Conservation (phyloP, 1,140 invertebrate species). For the Drosophila sp. region DNA sequence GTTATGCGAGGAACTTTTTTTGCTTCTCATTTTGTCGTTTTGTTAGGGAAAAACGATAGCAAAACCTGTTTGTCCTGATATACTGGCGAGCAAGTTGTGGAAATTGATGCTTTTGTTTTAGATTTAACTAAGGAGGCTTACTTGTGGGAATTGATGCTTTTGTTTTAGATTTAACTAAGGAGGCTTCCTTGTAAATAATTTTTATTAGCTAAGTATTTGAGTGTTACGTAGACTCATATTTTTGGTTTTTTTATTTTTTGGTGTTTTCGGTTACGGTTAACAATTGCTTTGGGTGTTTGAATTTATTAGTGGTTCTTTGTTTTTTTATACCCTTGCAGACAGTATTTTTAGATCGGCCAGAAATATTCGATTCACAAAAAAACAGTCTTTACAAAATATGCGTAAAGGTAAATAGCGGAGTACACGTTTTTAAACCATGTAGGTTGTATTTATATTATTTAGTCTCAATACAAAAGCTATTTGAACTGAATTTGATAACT, state of each 20-base stretch:
- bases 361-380: no score
- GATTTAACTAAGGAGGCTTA: slow-evolving; percentile 14
- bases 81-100: slow-evolving; percentile 6
- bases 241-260: slow-evolving; percentile 29
- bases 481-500: no score
- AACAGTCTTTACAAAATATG: no score
- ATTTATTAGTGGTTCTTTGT: slow-evolving; percentile 17
- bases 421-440: no score
- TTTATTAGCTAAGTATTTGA: slow-evolving; percentile 25
- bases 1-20: slow-evolving; percentile 4
- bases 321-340: slow-evolving; percentile 9
- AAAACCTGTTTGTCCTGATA: background rate
- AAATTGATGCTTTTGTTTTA: background rate
- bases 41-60: background rate
- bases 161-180: slow-evolving; percentile 10
- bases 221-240: slow-evolving; percentile 14
- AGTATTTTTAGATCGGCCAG: background rate
- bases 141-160: background rate
- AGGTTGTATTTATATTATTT: no score
- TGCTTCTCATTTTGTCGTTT: background rate
- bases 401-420: no score
- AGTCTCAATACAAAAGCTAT: no score
- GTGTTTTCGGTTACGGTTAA: slow-evolving; percentile 56
- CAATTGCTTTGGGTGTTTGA: slow-evolving; percentile 23
- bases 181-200: slow-evolving; percentile 17